Base-by-base conservation (phyloP, 2,888 invertebrate genomes). In the Mythimna lalbum region DNA sequence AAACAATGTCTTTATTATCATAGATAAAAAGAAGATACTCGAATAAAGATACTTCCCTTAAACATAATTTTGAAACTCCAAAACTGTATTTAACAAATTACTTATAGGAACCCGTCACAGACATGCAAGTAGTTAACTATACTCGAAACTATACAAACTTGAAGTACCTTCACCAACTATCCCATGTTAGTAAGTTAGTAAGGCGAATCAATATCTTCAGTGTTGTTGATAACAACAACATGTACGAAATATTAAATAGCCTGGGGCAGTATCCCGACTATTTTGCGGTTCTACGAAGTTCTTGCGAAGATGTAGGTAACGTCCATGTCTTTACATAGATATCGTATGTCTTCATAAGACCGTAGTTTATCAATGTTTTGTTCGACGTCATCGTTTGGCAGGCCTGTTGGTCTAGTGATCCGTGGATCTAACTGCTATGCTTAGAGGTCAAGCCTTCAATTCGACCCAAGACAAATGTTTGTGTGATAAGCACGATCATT, bases 81-180 rank as follows among this genome's bases (percentile, higher is more conserved):
- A 33, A 55, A 55, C 10, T 19, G 19, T 19, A 31, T 19, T 4
- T 4, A 31, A 55, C 31, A 55, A 4, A 4, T 12, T 10, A 4
- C n/a, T n/a, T 57, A 36, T 10, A 17, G 39, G 7, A n/a, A 50
- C 12, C 57, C 19, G 43, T 75, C 76, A 62, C 27, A 62, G 68
- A 75, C 76, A 68, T 57, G n/a, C n/a, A n/a, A 33, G 14, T 23
- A 31, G 12, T n/a, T 33, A 60, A 52, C 21, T 57, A 27, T 73
- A 59, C 49, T 60, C 2, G 49, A 80, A 80, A 69, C 69, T 69
- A 52, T 39, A 62, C 62, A n/a, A 63, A 66, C 23, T 69, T 52
- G 14, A 65, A 62, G 49, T 76, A 69, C n/a, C n/a, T 49, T n/a
- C 23, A 63, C 43, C 21, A 55, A n/a, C 43, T 62, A 69, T 36